phyloP scores from a whole-genome alignment of 2,888 invertebrate species.

The Cetonia aurata region DNA sequence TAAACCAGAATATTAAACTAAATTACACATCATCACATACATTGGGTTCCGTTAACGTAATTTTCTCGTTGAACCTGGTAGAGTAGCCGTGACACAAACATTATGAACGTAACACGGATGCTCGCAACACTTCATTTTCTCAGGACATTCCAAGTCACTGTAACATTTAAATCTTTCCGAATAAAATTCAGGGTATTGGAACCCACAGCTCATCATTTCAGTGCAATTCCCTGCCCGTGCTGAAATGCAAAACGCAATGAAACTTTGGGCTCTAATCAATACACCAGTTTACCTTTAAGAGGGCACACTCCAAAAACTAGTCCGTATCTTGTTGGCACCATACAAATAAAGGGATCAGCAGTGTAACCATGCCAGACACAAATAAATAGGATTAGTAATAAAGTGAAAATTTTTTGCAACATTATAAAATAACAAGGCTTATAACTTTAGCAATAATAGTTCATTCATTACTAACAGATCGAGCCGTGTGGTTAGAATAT shows the following conservation, averaged over 20 bases:
- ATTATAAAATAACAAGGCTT: background rate
- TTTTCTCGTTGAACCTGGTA: too few relatives aligned
- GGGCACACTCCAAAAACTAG: slow-evolving; percentile 30
- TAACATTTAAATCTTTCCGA: slow-evolving; percentile 19
- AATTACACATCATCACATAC: too few relatives aligned
- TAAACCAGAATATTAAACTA: too few relatives aligned
- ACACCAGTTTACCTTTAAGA: slow-evolving; percentile 25
- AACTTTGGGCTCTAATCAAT: background rate
- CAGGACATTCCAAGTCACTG: slow-evolving; percentile 29
- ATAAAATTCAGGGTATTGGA: slow-evolving; percentile 26
- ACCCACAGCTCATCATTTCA: slow-evolving; percentile 25
- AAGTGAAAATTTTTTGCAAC: background rate
- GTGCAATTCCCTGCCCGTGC: slow-evolving; percentile 27
- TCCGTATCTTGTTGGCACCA: slow-evolving; percentile 29
- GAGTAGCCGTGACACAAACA: too few relatives aligned
- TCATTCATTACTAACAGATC: too few relatives aligned
- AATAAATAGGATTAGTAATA: background rate
- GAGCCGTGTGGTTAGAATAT: too few relatives aligned
- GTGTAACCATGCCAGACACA: background rate
- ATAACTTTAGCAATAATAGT: too few relatives aligned
- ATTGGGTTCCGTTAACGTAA: too few relatives aligned
- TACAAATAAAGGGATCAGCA: slow-evolving; percentile 20
- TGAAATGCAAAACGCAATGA: background rate
- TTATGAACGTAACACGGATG: slow-evolving; percentile 35
- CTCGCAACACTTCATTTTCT: slow-evolving; percentile 34